Evolutionary conservation across 2,888 invertebrate species (phyloP), one percentile per base, ranked within the genome.

Genomic region (Hypsopygia costalis): DNA sequence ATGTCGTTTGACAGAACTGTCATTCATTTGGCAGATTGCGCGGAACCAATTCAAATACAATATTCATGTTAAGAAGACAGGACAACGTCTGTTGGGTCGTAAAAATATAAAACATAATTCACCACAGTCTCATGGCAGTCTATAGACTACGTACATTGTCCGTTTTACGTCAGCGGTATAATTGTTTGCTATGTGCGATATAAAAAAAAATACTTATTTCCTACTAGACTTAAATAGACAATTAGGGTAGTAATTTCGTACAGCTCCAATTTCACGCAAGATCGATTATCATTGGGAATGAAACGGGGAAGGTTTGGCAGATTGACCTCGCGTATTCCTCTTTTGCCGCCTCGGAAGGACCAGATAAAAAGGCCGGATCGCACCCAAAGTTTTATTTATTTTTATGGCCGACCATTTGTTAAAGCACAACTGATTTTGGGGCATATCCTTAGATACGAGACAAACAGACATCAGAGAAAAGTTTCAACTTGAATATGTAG

Each of bases 301-400:
- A 62, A 66, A 62, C 65, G 58, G 51, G 60, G 65, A 64, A 62
- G 63, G 62, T 55, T 62, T 57, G 64, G 56, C 49, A 63, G 64
- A 63, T 69, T 69, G 67, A 65, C 65, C 72, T 55, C 46, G 46
- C 48, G 55, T 52, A 52, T 69, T 71, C 69, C 51, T 62, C 59
- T 60, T 65, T 53, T 55, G 55, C 54, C 60, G 55, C 55, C 57
- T 59, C 62, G 49, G 54, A 59, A 61, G 51, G 55, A 58, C 49
- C 57, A 58, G 70, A 73, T 73, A 73, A 70, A 69, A 69, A 60
- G 12, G 56, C 55, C 59, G 57, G 51, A 57, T 55, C 48, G 58
- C 53, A 48, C 63, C 62, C 55, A 60, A 62, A 74, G 68, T 74
- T 77, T 77, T 74, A 72, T 76, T 76, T 78, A 75, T 78, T 77